These are phyloP conservation scores for Dromas ardeola DNA, from an alignment of 2,113 vertebrate species.

Conservation along the genomic window DNA sequence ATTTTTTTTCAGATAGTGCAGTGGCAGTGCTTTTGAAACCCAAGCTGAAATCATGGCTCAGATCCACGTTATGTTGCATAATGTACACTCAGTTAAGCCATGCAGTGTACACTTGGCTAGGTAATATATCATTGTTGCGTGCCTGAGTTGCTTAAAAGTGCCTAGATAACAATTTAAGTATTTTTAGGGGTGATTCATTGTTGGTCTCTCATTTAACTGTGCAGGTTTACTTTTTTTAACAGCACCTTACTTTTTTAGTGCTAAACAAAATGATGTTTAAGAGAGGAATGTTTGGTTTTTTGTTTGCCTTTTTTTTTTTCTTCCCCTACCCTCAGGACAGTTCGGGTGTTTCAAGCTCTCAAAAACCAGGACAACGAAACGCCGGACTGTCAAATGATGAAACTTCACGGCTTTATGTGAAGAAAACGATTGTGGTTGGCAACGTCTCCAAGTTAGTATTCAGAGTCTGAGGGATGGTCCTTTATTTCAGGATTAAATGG, in stretches of 20 bases:
- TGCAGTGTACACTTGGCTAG: neutral
- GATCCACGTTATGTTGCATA: neutral
- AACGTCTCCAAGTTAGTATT: constrained; percentile 95
- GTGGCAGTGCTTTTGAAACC: neutral
- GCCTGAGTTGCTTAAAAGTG: neutral
- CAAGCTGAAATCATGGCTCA: neutral
- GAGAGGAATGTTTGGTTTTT: constrained; percentile 34
- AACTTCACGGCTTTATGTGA: constrained; percentile 90
- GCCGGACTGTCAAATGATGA: constrained; percentile 86
- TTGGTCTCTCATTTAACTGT: neutral
- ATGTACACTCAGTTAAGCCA: neutral
- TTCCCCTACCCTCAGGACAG: constrained; percentile 80
- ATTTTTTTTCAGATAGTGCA: neutral
- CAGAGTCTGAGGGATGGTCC: neutral
- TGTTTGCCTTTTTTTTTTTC: constrained; percentile 18
- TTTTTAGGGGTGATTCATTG: neutral
- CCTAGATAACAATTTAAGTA: neutral
- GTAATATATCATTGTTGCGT: neutral
- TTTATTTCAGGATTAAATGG: neutral
- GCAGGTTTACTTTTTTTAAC: neutral
- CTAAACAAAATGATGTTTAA: constrained; percentile 32
- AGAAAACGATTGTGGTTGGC: constrained; percentile 98
- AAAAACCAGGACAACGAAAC: constrained; percentile 81
- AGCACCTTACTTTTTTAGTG: neutral
- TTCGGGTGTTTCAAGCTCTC: constrained; percentile 77